Evolutionary conservation across 1,140 invertebrate genomes (phyloP).

Genomic region (Cataglyphis hispanica): DNA sequence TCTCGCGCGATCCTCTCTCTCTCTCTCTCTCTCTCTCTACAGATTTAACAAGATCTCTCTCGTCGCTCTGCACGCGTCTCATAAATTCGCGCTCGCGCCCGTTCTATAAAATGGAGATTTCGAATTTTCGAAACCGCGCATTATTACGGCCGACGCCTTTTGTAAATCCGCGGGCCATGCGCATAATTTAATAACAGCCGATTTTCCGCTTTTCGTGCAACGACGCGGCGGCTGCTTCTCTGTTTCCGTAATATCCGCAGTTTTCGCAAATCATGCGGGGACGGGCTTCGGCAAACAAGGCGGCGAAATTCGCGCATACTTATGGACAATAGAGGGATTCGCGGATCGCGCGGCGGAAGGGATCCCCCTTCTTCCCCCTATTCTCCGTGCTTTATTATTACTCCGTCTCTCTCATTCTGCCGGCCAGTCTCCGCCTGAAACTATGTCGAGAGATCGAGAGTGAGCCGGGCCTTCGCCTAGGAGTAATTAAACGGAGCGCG

Average conservation of each 20-base stretch:
- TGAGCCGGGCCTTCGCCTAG: slow-evolving; percentile 7
- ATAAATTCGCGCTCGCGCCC: slow-evolving; percentile 17
- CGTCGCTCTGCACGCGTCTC: slow-evolving; percentile 19
- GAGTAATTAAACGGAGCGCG: slow-evolving; percentile 71
- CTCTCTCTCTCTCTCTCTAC: neutral
- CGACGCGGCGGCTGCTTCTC: neutral
- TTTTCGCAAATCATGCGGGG: slow-evolving; percentile 4
- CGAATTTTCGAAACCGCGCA: neutral
- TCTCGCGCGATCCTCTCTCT: neutral
- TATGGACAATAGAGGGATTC: slow-evolving; percentile 42
- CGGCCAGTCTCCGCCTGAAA: slow-evolving; percentile 13
- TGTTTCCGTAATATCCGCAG: slow-evolving; percentile 7
- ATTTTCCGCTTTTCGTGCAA: slow-evolving; percentile 18
- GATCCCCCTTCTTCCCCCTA: neutral
- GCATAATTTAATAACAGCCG: slow-evolving; percentile 49
- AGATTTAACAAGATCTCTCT: slow-evolving; percentile 31
- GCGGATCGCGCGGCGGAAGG: neutral
- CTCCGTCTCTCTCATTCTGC: neutral
- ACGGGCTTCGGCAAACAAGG: neutral
- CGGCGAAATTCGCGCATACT: slow-evolving; percentile 46
- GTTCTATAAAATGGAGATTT: slow-evolving; percentile 18
- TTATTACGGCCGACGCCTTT: slow-evolving; percentile 37
- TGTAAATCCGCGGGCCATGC: neutral
- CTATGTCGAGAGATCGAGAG: slow-evolving; percentile 52
- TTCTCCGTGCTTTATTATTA: slow-evolving; percentile 31